phyloP scores from a whole-genome alignment of 2,888 invertebrate genomes.

The Scaeva pyrastri region DNA sequence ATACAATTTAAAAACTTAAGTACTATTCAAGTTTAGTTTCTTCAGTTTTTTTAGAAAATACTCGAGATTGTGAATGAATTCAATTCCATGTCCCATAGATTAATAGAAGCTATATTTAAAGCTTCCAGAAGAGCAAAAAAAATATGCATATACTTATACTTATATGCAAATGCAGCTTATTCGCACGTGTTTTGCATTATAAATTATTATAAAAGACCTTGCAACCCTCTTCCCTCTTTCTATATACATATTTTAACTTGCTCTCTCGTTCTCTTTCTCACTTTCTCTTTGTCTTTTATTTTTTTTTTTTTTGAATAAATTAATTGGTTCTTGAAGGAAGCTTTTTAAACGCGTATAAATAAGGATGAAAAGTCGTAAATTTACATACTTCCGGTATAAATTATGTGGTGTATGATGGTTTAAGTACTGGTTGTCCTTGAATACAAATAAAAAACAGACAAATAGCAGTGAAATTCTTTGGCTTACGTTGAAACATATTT shows the following conservation, averaged over 20 bases:
- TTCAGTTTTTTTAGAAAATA: not conserved
- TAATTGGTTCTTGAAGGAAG: not conserved
- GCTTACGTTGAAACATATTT: too few species aligned
- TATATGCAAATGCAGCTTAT: constrained; percentile 68
- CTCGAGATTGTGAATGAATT: too few species aligned
- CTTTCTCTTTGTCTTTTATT: not conserved
- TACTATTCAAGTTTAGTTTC: not conserved
- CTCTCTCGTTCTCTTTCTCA: not conserved
- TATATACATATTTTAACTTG: not conserved
- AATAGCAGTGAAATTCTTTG: too few species aligned
- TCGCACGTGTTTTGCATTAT: constrained; percentile 54
- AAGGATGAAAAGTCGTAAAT: too few species aligned
- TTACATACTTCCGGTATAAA: too few species aligned
- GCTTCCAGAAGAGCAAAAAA: constrained; percentile 41
- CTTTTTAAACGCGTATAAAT: not conserved
- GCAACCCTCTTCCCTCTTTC: not conserved
- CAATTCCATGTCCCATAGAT: constrained; percentile 46
- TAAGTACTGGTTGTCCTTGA: too few species aligned
- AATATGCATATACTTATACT: too few species aligned
- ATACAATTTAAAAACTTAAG: not conserved
- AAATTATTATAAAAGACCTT: constrained; percentile 4
- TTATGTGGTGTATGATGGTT: too few species aligned
- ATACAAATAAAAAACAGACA: too few species aligned
- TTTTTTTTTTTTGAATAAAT: too few species aligned
- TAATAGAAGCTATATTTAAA: constrained; percentile 41